These are phyloP conservation scores for Penaeus monodon DNA, from an alignment of 2,888 invertebrate species.

Conservation along the genomic window DNA sequence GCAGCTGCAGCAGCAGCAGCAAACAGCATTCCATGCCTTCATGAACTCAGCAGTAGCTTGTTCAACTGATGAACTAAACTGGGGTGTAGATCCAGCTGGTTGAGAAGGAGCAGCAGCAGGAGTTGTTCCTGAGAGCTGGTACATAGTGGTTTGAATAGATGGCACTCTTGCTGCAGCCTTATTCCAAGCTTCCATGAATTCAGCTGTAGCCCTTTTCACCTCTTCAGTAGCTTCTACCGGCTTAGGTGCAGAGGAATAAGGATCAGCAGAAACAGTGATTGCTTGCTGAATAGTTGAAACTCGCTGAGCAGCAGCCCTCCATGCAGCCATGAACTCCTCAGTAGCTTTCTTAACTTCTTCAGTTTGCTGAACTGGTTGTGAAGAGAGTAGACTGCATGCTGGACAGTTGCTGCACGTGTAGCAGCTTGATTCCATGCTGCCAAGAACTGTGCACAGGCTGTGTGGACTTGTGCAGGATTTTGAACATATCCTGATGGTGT, in stretches of 20 bases:
- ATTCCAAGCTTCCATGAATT: conserved; percentile 24
- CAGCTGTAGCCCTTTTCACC: conserved; percentile 22
- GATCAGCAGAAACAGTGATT: conserved; percentile 10
- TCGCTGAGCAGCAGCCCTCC: conserved; percentile 42
- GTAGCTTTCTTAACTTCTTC: conserved; percentile 34
- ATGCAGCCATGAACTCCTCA: conserved; percentile 40
- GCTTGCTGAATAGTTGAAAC: conserved; percentile 38
- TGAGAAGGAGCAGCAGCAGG: not conserved
- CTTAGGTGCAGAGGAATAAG: conserved; percentile 8
- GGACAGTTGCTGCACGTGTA: conserved; percentile 30
- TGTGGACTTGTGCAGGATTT: no score
- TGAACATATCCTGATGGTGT: not conserved
- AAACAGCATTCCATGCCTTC: conserved; percentile 51
- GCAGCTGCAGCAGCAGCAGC: conserved; percentile 33
- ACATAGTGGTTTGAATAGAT: conserved; percentile 39
- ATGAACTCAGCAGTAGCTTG: conserved; percentile 47
- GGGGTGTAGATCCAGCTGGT: conserved; percentile 6
- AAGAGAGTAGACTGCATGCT: conserved; percentile 26
- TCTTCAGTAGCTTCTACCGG: conserved; percentile 26
- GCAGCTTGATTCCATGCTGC: conserved; percentile 36
- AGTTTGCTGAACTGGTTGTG: conserved; percentile 23
- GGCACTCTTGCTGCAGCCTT: conserved; percentile 43
- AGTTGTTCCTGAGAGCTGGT: conserved; percentile 27
- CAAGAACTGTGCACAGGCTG: no score
- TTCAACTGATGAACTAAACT: conserved; percentile 27